Percentiles rank a stretch among this genome's conserved stretches.
These are phyloP conservation scores for Melanotaenia maccullochi DNA, from an alignment of 2,797 vertebrate genomes.

Conservation along the genomic window DNA sequence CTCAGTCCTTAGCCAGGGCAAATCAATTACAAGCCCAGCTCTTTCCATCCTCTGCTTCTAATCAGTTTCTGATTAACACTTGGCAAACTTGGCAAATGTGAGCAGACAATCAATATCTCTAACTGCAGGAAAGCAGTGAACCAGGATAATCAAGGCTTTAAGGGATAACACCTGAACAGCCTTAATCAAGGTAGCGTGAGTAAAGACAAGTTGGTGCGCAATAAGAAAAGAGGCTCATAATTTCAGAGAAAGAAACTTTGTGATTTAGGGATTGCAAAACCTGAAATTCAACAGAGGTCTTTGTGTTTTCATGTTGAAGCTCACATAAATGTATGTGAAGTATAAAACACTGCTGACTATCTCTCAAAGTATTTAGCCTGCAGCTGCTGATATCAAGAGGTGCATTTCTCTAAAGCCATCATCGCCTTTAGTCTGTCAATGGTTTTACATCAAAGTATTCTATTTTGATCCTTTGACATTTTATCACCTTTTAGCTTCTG, in stretches of 20 bases:
- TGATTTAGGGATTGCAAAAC: background rate
- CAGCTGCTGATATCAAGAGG: slow-evolving; percentile 33
- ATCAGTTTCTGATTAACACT: slow-evolving; percentile 72
- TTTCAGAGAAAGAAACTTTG: background rate
- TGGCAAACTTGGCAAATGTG: slow-evolving; percentile 49
- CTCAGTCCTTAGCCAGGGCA: slow-evolving; percentile 32
- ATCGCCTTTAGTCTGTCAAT: slow-evolving; percentile 25
- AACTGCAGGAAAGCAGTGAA: slow-evolving; percentile 14
- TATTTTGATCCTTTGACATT: slow-evolving; percentile 21
- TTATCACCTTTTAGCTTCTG: slow-evolving; percentile 25
- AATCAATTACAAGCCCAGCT: slow-evolving; percentile 63
- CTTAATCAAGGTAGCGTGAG: slow-evolving; percentile 19
- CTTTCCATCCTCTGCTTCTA: slow-evolving; percentile 52
- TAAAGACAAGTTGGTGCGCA: slow-evolving; percentile 9
- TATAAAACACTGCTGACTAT: slow-evolving; percentile 1
- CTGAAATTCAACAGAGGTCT: background rate
- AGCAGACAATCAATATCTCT: slow-evolving; percentile 60
- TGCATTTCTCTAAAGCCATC: slow-evolving; percentile 19
- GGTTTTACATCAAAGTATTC: slow-evolving; percentile 16
- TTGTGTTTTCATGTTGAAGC: background rate
- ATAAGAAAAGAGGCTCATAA: slow-evolving; percentile 7
- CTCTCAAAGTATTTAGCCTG: slow-evolving; percentile 26
- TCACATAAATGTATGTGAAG: background rate
- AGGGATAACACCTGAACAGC: slow-evolving; percentile 14
- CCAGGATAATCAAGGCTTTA: slow-evolving; percentile 7